phyloP scores from a whole-genome alignment of 2,888 invertebrate genomes.

The Sinhomidia bicolor region DNA sequence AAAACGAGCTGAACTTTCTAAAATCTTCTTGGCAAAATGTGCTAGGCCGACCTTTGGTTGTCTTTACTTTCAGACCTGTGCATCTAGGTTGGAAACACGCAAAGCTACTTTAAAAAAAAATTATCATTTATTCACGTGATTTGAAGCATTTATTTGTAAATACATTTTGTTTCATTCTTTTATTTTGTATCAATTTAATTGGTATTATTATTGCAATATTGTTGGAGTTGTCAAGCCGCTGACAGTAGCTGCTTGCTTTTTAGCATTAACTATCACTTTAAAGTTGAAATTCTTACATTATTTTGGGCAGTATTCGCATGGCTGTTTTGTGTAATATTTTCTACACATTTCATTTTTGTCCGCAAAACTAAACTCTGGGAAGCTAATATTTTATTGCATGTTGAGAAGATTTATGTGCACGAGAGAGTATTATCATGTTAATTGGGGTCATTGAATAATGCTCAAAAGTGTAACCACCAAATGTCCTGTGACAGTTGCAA shows the following conservation, averaged over 20 bases:
- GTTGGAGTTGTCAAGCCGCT: constrained; percentile 63
- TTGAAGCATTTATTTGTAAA: not conserved
- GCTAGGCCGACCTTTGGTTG: constrained; percentile 97
- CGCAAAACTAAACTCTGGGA: constrained; percentile 15
- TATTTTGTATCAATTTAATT: not conserved
- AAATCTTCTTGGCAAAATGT: constrained; percentile 99
- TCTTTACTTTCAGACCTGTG: constrained; percentile 92
- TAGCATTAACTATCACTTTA: not conserved
- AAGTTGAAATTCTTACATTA: not conserved
- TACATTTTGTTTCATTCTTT: not conserved
- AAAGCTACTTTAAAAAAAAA: not conserved
- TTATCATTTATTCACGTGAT: constrained; percentile 28
- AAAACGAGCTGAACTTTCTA: constrained; percentile 98
- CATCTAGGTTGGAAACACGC: constrained; percentile 87
- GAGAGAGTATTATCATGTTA: not conserved
- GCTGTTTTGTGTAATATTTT: not conserved
- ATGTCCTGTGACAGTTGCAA: no score
- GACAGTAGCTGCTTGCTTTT: constrained; percentile 36
- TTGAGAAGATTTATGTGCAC: not conserved
- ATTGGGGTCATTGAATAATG: no score
- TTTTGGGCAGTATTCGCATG: not conserved
- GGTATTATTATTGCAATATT: constrained; percentile 45
- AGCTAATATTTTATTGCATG: constrained; percentile 22
- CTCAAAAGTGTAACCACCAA: no score
- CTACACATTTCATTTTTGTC: not conserved